Evolutionary conservation across 2,888 invertebrate species (phyloP).

Genomic region (Busseola fusca): DNA sequence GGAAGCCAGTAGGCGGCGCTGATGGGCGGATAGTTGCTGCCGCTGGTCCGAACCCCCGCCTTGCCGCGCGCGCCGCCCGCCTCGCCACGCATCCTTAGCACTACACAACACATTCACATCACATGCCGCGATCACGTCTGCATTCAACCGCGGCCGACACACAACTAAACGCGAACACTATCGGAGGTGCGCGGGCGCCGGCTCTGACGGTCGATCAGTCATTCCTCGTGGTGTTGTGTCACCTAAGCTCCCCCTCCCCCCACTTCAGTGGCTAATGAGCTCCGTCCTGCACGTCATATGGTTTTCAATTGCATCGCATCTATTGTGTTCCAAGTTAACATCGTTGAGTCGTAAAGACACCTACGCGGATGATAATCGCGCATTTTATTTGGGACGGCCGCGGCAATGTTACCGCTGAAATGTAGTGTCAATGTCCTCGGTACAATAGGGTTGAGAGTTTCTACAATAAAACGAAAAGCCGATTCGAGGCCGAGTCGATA

Average conservation of each 20-base stretch:
- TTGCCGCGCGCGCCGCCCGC: constrained; percentile 86
- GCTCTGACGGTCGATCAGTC: constrained; percentile 84
- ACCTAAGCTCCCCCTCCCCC: constrained; percentile 71
- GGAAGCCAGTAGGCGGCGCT: constrained; percentile 95
- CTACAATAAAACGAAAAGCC: constrained; percentile 5
- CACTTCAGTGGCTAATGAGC: constrained; percentile 79
- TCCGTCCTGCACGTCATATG: constrained; percentile 75
- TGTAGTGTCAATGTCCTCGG: constrained; percentile 45
- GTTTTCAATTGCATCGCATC: constrained; percentile 60
- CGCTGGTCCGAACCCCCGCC: constrained; percentile 77
- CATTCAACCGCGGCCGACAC: constrained; percentile 83
- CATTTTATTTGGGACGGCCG: constrained; percentile 37
- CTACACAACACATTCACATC: constrained; percentile 81
- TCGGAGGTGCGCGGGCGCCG: constrained; percentile 85
- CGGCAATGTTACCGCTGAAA: constrained; percentile 32
- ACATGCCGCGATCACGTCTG: constrained; percentile 78
- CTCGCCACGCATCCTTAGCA: constrained; percentile 87
- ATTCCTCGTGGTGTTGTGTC: constrained; percentile 81
- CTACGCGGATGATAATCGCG: constrained; percentile 47
- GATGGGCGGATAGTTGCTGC: constrained; percentile 92
- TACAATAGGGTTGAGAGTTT: constrained; percentile 19
- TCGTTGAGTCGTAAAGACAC: constrained; percentile 48
- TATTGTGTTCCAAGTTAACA: constrained; percentile 58
- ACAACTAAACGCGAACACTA: constrained; percentile 76
- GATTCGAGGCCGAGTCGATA: neutral